phyloP scores from a whole-genome alignment of 2,113 vertebrate species.

The Xiphias gladius region DNA sequence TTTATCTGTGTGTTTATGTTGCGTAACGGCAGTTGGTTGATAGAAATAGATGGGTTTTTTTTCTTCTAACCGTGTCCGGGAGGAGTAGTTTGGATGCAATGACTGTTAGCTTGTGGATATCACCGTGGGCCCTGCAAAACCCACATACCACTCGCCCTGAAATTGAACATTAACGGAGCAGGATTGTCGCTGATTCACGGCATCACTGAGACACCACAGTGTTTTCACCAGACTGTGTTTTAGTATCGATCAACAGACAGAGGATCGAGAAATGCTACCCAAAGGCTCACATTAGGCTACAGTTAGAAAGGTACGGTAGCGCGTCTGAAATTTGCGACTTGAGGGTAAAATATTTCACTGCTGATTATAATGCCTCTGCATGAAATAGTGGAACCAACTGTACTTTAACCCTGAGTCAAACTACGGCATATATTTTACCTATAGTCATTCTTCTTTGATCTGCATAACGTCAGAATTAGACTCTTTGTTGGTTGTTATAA shows the following conservation, averaged over 20 bases:
- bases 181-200: neutral
- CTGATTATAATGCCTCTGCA: neutral
- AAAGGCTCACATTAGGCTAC: neutral
- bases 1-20: neutral
- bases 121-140: constrained; percentile 54
- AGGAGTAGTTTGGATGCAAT: constrained; percentile 67
- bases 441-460: neutral
- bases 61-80: neutral
- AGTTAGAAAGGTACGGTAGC: neutral
- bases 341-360: neutral
- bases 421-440: too few relatives aligned
- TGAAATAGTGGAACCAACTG: neutral
- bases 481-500: neutral
- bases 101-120: constrained; percentile 73
- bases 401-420: neutral
- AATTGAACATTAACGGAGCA: neutral
- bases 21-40: neutral
- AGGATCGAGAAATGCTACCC: neutral
- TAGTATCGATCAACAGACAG: neutral
- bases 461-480: neutral
- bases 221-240: neutral
- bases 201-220: neutral
- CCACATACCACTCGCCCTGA: constrained; percentile 14
- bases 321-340: neutral
- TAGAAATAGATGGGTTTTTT: neutral